phyloP scores from a whole-genome alignment of 2,888 invertebrate genomes.

The Hemicrepidius hirtus region DNA sequence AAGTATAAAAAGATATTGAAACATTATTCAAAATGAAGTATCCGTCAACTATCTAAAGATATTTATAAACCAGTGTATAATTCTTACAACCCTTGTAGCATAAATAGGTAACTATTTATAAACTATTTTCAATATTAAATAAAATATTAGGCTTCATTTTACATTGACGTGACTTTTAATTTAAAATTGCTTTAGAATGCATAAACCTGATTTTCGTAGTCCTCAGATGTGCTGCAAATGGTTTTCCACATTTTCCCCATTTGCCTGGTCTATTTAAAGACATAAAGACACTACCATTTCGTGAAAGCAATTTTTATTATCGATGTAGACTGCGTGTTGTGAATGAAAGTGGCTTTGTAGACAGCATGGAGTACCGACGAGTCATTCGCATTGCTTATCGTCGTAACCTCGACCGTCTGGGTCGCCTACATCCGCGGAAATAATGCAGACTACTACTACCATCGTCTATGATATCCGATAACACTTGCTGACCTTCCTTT shows the following conservation, averaged over 20 bases:
- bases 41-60: no score
- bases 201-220: neutral
- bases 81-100: no score
- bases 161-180: no score
- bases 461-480: conserved; percentile 40
- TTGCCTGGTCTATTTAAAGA: neutral
- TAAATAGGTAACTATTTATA: no score
- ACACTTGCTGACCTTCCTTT: conserved; percentile 46
- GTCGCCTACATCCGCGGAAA: conserved; percentile 46
- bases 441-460: conserved; percentile 41
- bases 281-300: conserved; percentile 13
- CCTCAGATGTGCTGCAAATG: neutral
- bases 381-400: conserved; percentile 50
- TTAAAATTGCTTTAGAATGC: no score
- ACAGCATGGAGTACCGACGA: conserved; percentile 25
- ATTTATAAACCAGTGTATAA: no score
- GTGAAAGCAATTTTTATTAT: conserved; percentile 24
- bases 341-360: conserved; percentile 28
- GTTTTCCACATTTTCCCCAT: conserved; percentile 5
- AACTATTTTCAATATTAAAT: no score
- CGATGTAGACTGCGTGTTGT: conserved; percentile 30
- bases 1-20: conserved; percentile 23
- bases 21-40: no score
- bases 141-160: no score
- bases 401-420: conserved; percentile 48